Percentiles rank a stretch among this genome's conserved stretches.
These are phyloP conservation scores for Jacana jacana DNA, from an alignment of 2,113 vertebrate species.

Conservation along the genomic window DNA sequence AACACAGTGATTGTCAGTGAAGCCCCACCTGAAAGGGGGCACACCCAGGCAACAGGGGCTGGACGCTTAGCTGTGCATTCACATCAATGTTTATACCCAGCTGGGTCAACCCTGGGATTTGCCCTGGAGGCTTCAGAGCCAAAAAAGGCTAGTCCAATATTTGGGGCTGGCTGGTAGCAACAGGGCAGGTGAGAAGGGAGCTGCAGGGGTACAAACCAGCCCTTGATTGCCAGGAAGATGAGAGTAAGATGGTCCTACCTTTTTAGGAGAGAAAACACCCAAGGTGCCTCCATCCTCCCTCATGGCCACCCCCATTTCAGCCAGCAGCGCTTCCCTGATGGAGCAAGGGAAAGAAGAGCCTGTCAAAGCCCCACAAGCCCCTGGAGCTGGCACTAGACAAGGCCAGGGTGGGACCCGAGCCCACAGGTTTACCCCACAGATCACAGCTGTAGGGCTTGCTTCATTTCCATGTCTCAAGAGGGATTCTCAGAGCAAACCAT, in stretches of 20 bases:
- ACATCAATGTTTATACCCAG: background rate
- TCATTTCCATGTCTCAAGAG: background rate
- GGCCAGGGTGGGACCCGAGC: background rate
- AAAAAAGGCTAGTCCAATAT: background rate
- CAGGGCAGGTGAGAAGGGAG: background rate
- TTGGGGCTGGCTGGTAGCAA: background rate
- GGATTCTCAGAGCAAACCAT: background rate
- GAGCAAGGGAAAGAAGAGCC: background rate
- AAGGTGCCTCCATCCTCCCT: slow-evolving; percentile 94
- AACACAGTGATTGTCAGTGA: background rate
- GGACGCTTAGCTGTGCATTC: background rate
- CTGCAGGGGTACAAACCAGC: background rate
- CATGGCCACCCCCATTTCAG: slow-evolving; percentile 98
- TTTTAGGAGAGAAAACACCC: slow-evolving; percentile 97
- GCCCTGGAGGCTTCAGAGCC: background rate
- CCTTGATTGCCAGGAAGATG: background rate
- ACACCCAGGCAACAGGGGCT: background rate
- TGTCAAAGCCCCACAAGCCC: background rate
- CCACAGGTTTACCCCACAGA: background rate
- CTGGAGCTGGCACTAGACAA: background rate
- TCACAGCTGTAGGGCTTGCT: background rate
- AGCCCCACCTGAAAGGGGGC: background rate
- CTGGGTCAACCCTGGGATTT: background rate
- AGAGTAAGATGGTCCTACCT: slow-evolving; percentile 78
- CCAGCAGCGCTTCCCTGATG: slow-evolving; percentile 92